Percentiles rank a stretch among this genome's conserved stretches.
These are phyloP conservation scores for Arvicanthis niloticus DNA, from an alignment of 2,113 vertebrate species.

Conservation along the genomic window DNA sequence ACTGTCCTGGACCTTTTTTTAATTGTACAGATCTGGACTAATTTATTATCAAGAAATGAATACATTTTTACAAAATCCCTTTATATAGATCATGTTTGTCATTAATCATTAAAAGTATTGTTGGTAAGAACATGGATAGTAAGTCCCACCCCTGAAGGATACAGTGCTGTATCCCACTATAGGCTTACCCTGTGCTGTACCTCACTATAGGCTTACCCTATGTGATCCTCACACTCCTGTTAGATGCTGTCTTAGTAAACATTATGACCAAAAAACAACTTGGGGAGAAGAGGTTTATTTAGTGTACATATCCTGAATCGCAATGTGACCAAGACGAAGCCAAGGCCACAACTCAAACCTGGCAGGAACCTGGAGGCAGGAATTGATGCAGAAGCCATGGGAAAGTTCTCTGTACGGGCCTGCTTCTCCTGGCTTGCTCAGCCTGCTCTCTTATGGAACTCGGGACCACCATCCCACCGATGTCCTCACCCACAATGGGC, in stretches of 20 bases:
- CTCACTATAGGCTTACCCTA: no score
- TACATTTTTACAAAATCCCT: conserved; percentile 50
- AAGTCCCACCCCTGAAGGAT: rapidly evolving
- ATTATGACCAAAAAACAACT: not conserved
- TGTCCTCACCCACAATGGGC: not conserved
- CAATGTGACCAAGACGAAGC: no score
- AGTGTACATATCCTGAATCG: no score
- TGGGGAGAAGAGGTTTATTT: not conserved
- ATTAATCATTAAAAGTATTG: conserved; percentile 54
- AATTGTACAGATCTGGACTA: conserved; percentile 38
- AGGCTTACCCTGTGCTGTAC: no score
- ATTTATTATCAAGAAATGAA: conserved; percentile 64
- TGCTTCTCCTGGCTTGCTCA: not conserved
- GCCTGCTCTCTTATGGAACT: not conserved
- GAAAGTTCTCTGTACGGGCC: not conserved
- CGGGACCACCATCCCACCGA: not conserved
- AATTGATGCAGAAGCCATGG: not conserved
- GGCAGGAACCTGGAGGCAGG: not conserved
- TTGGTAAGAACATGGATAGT: not conserved
- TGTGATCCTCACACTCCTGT: not conserved
- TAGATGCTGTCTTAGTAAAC: not conserved
- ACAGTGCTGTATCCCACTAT: not conserved
- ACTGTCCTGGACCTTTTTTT: conserved; percentile 26
- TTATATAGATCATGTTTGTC: conserved; percentile 21
- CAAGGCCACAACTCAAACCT: not conserved